Conservation (phyloP, 2,888 invertebrate genomes). For the Allophyes oxyacanthae region DNA sequence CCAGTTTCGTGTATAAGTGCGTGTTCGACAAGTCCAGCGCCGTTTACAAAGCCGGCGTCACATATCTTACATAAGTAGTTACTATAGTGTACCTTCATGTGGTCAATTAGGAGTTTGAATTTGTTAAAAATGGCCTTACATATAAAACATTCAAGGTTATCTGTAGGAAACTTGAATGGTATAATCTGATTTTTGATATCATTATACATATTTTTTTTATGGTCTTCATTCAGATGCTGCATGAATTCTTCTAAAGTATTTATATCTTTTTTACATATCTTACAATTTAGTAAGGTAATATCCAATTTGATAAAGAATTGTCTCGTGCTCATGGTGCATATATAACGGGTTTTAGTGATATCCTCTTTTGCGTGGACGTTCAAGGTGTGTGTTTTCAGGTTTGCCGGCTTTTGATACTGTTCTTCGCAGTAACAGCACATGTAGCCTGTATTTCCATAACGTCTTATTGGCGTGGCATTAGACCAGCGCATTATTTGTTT, state of each 20-base stretch:
- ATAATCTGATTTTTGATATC: conserved; percentile 68
- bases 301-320: conserved; percentile 61
- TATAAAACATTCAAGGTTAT: conserved; percentile 20
- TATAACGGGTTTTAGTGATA: conserved; percentile 44
- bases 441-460: conserved; percentile 65
- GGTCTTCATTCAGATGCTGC: conserved; percentile 59
- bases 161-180: conserved; percentile 53
- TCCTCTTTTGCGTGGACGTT: conserved; percentile 45
- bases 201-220: conserved; percentile 56
- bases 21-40: conserved; percentile 50
- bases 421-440: conserved; percentile 66
- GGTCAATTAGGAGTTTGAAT: conserved; percentile 26
- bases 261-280: conserved; percentile 55
- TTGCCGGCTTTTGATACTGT: conserved; percentile 55
- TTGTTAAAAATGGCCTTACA: conserved; percentile 24
- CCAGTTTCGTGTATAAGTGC: conserved; percentile 70
- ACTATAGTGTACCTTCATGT: conserved; percentile 50
- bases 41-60: conserved; percentile 71
- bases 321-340: conserved; percentile 41
- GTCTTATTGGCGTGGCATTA: conserved; percentile 73
- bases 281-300: conserved; percentile 66
- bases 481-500: conserved; percentile 63
- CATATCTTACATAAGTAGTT: conserved; percentile 73
- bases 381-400: conserved; percentile 69
- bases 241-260: conserved; percentile 55